Conservation (phyloP, 1,140 invertebrate species). For the Kradibia gibbosae region DNA sequence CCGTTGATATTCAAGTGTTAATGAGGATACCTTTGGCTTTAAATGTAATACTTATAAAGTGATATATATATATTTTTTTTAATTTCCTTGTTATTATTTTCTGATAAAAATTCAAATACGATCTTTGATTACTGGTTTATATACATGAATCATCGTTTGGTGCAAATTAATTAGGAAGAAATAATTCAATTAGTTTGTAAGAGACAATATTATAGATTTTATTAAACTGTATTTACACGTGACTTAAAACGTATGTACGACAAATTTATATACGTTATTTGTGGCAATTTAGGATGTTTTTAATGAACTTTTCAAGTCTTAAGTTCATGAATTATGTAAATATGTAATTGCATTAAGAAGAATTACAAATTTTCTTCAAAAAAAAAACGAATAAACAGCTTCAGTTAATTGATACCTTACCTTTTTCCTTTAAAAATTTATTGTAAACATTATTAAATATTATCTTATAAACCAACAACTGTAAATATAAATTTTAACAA, state of each 20-base stretch:
- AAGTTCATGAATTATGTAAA: conserved; percentile 47
- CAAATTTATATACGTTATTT: conserved; percentile 46
- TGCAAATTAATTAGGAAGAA: conserved; percentile 42
- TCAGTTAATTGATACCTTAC: background rate
- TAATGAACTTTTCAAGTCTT: conserved; percentile 37
- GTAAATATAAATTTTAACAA: no score
- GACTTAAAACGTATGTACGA: conserved; percentile 36
- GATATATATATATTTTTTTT: no score
- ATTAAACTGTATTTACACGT: conserved; percentile 47
- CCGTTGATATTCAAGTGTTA: no score
- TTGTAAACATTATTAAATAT: background rate
- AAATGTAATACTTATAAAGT: no score
- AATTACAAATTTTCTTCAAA: conserved; percentile 46
- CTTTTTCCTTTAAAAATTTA: background rate
- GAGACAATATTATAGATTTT: conserved; percentile 41
- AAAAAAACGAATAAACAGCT: background rate
- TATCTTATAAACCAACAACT: no score
- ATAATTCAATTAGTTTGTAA: conserved; percentile 43
- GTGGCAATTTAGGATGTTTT: conserved; percentile 45
- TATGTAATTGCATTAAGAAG: conserved; percentile 48
- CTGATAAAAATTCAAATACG: conserved; percentile 15
- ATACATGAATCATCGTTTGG: conserved; percentile 9
- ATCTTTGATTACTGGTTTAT: background rate
- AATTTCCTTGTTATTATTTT: conserved; percentile 27
- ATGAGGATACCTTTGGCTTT: no score